These are phyloP conservation scores for Callocephalon fimbriatum DNA, from an alignment of 2,113 vertebrate genomes.

Conservation along the genomic window DNA sequence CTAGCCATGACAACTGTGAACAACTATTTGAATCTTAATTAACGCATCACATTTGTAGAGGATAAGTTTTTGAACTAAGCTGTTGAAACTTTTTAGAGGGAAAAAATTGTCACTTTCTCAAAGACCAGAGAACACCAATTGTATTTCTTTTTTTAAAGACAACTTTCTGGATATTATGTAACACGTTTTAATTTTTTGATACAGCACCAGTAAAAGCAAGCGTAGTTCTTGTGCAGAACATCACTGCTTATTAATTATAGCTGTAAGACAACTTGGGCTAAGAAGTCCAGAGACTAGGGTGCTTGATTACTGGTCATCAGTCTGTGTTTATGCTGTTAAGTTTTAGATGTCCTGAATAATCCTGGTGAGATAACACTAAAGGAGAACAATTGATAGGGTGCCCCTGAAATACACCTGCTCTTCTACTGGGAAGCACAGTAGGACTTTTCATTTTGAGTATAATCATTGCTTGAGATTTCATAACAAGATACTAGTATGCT, in stretches of 20 bases:
- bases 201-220: background rate
- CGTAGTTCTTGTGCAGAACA: background rate
- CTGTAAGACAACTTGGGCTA: background rate
- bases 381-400: background rate
- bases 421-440: background rate
- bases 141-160: background rate
- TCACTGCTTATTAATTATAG: background rate
- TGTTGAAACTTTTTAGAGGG: background rate
- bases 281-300: background rate
- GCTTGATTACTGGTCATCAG: background rate
- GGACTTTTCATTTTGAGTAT: background rate
- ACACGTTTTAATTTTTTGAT: background rate
- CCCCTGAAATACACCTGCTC: background rate
- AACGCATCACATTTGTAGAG: background rate
- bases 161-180: background rate
- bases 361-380: background rate
- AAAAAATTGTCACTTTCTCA: background rate
- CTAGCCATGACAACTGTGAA: constrained; percentile 16
- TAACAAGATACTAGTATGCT: background rate
- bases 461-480: background rate
- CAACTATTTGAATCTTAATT: constrained; percentile 40
- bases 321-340: background rate
- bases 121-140: background rate
- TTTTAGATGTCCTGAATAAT: background rate
- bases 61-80: background rate